Evolutionary conservation across 1,140 invertebrate species (phyloP).

Genomic region (Rhopalosiphum padi): DNA sequence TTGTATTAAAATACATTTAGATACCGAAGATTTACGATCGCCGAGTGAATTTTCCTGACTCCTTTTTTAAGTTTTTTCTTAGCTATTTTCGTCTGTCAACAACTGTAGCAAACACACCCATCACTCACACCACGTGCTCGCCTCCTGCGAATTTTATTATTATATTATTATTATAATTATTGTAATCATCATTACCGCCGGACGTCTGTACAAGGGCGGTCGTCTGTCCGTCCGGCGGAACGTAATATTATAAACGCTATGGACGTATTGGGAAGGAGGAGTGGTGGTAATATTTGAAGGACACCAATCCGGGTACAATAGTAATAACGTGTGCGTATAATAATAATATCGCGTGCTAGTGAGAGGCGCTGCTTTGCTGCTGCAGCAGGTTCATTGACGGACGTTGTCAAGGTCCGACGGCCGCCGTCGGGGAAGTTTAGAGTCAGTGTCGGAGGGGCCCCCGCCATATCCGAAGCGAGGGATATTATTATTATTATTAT

Average conservation of each 20-base stretch:
- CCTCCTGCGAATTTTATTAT: background rate
- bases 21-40: too few species aligned
- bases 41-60: too few species aligned
- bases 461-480: background rate
- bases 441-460: too few species aligned
- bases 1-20: too few species aligned
- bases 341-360: background rate
- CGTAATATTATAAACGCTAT: background rate
- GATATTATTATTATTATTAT: background rate
- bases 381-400: constrained; percentile 55
- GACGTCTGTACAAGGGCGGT: background rate
- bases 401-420: constrained; percentile 49
- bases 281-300: background rate
- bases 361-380: constrained; percentile 9
- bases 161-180: background rate
- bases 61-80: too few species aligned
- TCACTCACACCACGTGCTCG: background rate
- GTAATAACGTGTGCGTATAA: background rate
- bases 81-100: background rate
- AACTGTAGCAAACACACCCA: background rate
- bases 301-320: background rate
- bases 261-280: background rate
- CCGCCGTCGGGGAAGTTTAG: background rate
- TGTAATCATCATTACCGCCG: background rate
- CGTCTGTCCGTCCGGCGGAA: background rate